Percentiles rank a stretch among this genome's conserved stretches.
Evolutionary conservation across 2,888 invertebrate genomes (phyloP).

Genomic region (Siphlonurus alternatus): DNA sequence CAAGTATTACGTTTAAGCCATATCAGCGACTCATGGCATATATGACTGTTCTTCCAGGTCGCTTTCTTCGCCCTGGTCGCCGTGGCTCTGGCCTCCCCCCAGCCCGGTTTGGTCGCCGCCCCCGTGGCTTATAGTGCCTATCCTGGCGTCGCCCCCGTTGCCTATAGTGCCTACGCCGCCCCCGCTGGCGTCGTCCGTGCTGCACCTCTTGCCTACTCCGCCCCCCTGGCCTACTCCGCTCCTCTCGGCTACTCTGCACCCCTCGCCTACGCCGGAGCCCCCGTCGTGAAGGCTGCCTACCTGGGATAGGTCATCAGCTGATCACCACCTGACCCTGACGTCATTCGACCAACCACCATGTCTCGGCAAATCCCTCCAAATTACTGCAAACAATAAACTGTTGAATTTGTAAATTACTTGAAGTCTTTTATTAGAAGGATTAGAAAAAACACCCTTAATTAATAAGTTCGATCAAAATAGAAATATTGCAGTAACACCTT

Average conservation of each 20-base stretch:
- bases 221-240: constrained; percentile 20
- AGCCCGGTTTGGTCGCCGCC: constrained; percentile 2
- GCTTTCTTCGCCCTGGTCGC: constrained; percentile 5
- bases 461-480: too few species aligned
- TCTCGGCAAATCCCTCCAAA: too few species aligned
- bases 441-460: too few species aligned
- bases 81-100: constrained; percentile 8
- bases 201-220: constrained; percentile 21
- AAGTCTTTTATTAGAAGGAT: too few species aligned
- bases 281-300: constrained; percentile 8
- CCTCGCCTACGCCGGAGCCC: constrained; percentile 8
- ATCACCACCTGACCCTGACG: too few species aligned
- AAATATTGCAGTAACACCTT: too few species aligned
- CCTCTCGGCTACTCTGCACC: constrained; percentile 4
- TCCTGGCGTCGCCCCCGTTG: constrained; percentile 7
- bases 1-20: too few species aligned
- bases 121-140: constrained; percentile 8
- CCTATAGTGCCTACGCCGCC: constrained; percentile 17
- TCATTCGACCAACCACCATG: too few species aligned
- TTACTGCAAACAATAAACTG: too few species aligned
- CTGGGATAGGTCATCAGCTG: too few species aligned
- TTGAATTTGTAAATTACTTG: too few species aligned
- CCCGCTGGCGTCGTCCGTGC: constrained; percentile 7
- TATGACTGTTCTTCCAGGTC: not conserved
- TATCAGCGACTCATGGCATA: too few species aligned